Evolutionary conservation across 2,113 vertebrate genomes (phyloP).

Genomic region (Nothocercus nigrocapillus): DNA sequence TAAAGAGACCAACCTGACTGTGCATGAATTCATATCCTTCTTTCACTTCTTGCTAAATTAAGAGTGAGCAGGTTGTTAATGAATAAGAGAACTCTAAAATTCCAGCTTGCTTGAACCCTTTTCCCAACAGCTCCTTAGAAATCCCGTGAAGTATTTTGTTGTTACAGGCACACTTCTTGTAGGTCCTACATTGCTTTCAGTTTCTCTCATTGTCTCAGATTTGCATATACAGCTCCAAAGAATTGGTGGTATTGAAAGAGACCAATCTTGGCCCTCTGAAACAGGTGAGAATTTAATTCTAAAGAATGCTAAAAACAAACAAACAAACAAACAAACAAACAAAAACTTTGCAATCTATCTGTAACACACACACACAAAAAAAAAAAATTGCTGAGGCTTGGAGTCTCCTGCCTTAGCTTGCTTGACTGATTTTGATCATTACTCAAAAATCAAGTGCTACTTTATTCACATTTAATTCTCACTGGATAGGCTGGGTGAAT

Average conservation of each 20-base stretch:
- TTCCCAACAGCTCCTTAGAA: neutral
- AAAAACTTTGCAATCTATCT: too few relatives aligned
- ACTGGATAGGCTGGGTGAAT: neutral
- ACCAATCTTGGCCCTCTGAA: neutral
- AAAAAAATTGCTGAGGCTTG: neutral
- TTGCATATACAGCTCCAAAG: neutral
- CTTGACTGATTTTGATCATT: neutral
- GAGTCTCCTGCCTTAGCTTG: neutral
- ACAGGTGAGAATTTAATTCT: neutral
- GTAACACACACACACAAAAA: too few relatives aligned
- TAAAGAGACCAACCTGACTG: neutral
- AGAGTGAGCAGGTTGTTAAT: neutral
- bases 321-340: too few relatives aligned
- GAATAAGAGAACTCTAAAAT: neutral
- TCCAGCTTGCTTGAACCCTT: neutral
- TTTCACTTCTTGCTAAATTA: neutral
- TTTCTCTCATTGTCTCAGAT: neutral
- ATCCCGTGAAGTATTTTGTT: neutral
- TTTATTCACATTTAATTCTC: neutral
- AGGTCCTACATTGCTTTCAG: neutral
- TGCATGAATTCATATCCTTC: neutral
- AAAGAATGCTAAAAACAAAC: neutral
- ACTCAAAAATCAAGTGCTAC: neutral
- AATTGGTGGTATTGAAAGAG: neutral
- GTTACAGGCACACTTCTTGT: neutral